A percentile compares a stretch with the other conserved stretches of the same genome.
These are phyloP conservation scores for Glossophaga mutica DNA, from an alignment of 2,797 vertebrate species.

Conservation along the genomic window DNA sequence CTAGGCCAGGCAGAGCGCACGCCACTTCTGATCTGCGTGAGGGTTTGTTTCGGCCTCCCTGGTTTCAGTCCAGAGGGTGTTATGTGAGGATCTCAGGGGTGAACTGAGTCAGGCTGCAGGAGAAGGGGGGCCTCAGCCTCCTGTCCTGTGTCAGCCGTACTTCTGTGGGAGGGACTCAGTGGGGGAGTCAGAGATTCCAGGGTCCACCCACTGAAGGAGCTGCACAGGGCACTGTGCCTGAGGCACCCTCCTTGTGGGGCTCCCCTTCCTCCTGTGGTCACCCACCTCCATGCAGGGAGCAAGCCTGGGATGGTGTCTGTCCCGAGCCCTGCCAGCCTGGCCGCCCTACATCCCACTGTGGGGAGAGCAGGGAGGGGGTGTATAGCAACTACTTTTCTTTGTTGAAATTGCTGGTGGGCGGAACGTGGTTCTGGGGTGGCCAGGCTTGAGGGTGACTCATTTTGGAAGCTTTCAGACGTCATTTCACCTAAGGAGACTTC, in stretches of 20 bases:
- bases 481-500: conserved; percentile 20
- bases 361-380: background rate
- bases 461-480: conserved; percentile 18
- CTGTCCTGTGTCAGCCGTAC: background rate
- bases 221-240: fast-evolving
- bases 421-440: conserved; percentile 22
- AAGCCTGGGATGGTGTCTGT: background rate
- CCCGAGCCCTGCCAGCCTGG: background rate
- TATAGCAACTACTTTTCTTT: background rate
- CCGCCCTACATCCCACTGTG: fast-evolving
- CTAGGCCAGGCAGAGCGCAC: fast-evolving
- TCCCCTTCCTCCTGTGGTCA: background rate
- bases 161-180: fast-evolving
- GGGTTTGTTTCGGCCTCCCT: fast-evolving
- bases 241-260: background rate
- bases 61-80: background rate
- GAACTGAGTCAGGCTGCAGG: background rate
- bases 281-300: background rate
- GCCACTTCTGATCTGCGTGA: too few species aligned
- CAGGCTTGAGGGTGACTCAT: conserved; percentile 53
- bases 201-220: background rate
- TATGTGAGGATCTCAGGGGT: background rate
- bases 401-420: background rate
- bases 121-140: background rate
- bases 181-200: background rate